Percentiles rank a stretch among this genome's conserved stretches.
phyloP scores from a whole-genome alignment of 2,797 vertebrate genomes.

The Platyrinchus mystaceus region DNA sequence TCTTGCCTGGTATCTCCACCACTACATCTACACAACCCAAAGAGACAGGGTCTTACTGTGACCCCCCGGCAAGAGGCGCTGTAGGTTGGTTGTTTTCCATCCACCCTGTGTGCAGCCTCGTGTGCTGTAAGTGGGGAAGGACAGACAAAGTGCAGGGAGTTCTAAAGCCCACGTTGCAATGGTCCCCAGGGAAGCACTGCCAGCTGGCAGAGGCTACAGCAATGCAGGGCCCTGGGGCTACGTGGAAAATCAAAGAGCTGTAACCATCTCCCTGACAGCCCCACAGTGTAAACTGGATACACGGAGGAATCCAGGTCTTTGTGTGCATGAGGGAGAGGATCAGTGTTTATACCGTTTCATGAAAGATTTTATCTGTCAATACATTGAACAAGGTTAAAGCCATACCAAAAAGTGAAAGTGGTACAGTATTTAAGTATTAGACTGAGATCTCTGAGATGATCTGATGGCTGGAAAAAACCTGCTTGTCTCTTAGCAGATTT shows the following conservation, averaged over 20 bases:
- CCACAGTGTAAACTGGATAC: neutral
- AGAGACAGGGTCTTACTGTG: neutral
- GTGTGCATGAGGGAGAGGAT: neutral
- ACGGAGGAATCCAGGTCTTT: neutral
- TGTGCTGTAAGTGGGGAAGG: neutral
- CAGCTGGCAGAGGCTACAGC: constrained; percentile 42
- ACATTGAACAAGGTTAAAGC: neutral
- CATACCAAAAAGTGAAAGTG: neutral
- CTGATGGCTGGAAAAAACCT: neutral
- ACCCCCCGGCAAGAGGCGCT: neutral
- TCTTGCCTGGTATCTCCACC: neutral
- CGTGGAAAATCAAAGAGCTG: neutral
- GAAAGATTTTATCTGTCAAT: neutral
- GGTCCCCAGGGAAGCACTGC: neutral
- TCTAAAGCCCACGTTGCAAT: neutral
- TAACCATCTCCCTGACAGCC: constrained; percentile 32
- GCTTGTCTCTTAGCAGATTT: neutral
- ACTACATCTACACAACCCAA: neutral
- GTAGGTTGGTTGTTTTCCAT: neutral
- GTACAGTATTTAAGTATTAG: neutral
- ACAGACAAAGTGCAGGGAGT: neutral
- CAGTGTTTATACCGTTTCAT: neutral
- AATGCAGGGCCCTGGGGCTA: neutral
- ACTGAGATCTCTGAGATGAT: neutral
- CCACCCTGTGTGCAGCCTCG: neutral